Evolutionary conservation across 2,888 invertebrate species (phyloP), one percentile per base, ranked within the genome.

Genomic region (Melieria picta): DNA sequence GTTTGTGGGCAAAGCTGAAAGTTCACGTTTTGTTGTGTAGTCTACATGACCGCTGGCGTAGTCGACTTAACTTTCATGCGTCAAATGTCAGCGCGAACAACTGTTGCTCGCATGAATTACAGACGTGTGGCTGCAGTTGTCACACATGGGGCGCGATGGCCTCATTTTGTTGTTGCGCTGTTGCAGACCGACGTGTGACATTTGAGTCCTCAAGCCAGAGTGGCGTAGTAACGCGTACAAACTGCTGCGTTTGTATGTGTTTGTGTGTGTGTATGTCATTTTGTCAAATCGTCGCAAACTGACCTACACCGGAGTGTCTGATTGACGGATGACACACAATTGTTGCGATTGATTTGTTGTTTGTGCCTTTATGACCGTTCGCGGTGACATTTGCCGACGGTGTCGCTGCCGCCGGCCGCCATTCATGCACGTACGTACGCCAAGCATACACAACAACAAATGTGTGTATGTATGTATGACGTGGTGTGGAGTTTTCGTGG

Each of bases 301-400:
- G 72, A 69, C 71, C 72, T 72, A 69, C 65, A 56, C 57, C 64
- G 65, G 60, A 67, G 65, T 58, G 57, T 16, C 61, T 82, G 82
- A 82, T 81, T 82, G 81, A 81, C 80, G 80, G 80, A 81, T 80
- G 81, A 80, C 80, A 16, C 16, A 16, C 16, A 80, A 80, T 82
- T 79, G 82, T 79, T 16, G 16, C 16, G 80, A 81, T 79, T 81
- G 80, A 81, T 81, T 81, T 81, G 80, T 80, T 81, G 45, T 5
- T 45, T n/a, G 42, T 43, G 61, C 45, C 45, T 61, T 42, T 43
- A 10, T 58, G 30, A 9, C 4, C 43, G 47, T 47, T 50, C 13
- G 11, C 42, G 43, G n/a, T 45, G 10, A 61, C 42, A 10, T 45
- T 42, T 45, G 13, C 61, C 45, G 52, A 50, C 7, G 10, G 5